Evolutionary conservation across 2,888 invertebrate species (phyloP).

Genomic region (Cephalotes varians): DNA sequence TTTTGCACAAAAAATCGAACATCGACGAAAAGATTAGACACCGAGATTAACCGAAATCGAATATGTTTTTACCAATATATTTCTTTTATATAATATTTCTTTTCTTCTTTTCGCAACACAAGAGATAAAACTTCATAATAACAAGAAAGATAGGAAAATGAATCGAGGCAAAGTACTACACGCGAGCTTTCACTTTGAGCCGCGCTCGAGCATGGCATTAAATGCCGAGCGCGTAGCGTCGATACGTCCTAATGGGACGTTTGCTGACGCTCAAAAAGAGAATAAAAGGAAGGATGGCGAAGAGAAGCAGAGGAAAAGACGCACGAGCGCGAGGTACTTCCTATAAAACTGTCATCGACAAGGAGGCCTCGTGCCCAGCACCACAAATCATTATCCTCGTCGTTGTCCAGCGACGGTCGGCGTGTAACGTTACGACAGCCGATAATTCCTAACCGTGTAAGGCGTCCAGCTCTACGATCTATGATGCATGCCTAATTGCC

Average conservation of each 20-base stretch:
- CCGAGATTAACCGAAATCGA: background rate
- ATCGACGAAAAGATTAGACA: background rate
- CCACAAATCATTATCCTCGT: constrained; percentile 21
- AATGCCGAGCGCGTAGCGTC: constrained; percentile 52
- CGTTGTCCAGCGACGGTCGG: constrained; percentile 29
- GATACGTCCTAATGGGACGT: constrained; percentile 49
- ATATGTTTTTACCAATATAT: constrained; percentile 3
- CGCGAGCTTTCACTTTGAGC: constrained; percentile 51
- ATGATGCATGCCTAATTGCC: constrained; percentile 81
- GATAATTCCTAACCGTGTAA: constrained; percentile 77
- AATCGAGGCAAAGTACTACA: constrained; percentile 32
- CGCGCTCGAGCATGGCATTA: constrained; percentile 48
- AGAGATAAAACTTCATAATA: background rate
- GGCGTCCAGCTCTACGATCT: constrained; percentile 74
- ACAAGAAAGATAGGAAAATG: constrained; percentile 34
- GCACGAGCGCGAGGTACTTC: constrained; percentile 20
- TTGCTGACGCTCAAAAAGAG: constrained; percentile 22
- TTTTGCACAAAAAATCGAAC: too few species aligned
- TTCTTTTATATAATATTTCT: background rate
- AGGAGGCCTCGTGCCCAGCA: constrained; percentile 20
- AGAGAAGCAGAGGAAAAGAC: constrained; percentile 12
- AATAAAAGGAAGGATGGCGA: constrained; percentile 10
- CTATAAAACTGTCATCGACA: constrained; percentile 56
- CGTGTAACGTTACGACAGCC: constrained; percentile 70
- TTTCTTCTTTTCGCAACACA: background rate